A percentile compares a stretch with the other conserved stretches of the same genome.
Evolutionary conservation across 2,888 invertebrate genomes (phyloP).

Genomic region (Cataglyphis cursor): DNA sequence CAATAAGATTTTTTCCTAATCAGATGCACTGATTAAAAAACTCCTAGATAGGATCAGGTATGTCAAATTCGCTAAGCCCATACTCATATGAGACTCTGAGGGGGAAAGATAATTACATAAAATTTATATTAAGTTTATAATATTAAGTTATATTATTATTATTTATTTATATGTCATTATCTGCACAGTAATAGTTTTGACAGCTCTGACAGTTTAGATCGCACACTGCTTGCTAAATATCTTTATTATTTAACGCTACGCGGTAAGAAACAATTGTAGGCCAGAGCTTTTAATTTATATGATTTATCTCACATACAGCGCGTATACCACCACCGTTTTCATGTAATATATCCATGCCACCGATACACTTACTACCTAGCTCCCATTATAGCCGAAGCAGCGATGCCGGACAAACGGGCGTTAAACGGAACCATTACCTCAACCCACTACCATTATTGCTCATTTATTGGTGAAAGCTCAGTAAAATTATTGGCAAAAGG

Average conservation of each 20-base stretch:
- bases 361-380: conserved; percentile 66
- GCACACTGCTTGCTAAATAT: not conserved
- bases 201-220: not conserved
- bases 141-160: conserved; percentile 28
- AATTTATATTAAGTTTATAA: not conserved
- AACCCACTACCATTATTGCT: conserved; percentile 78
- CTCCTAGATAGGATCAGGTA: not conserved
- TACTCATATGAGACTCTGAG: not conserved
- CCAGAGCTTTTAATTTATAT: conserved; percentile 29
- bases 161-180: conserved; percentile 30
- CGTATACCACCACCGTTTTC: conserved; percentile 41
- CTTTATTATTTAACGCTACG: conserved; percentile 36
- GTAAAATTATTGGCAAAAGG: conserved; percentile 77
- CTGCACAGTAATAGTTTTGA: not conserved
- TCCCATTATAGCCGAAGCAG: conserved; percentile 66
- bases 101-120: conserved; percentile 1
- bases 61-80: not conserved
- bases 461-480: conserved; percentile 78
- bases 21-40: not conserved
- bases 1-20: not conserved
- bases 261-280: conserved; percentile 21
- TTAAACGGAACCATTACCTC: conserved; percentile 80
- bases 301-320: conserved; percentile 42
- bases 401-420: conserved; percentile 72
- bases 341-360: conserved; percentile 61